Evolutionary conservation across 2,113 vertebrate genomes (phyloP).

Genomic region (Ivindomyrus marchei): DNA sequence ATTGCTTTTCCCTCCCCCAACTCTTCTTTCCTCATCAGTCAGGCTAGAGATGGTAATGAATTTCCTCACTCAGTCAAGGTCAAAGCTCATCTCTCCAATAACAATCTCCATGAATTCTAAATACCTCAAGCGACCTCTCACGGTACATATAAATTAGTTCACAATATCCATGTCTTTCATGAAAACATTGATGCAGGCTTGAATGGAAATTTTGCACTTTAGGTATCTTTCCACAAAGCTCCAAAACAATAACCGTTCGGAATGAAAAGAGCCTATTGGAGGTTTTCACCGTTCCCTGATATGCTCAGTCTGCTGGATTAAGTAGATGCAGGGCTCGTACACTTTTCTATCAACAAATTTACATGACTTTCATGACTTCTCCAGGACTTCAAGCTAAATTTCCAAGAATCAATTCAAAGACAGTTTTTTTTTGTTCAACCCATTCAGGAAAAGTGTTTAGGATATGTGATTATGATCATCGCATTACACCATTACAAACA

Average conservation of each 20-base stretch:
- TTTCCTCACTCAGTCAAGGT: constrained; percentile 56
- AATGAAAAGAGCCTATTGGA: background rate
- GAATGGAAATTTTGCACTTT: background rate
- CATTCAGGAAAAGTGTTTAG: no score
- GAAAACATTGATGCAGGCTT: background rate
- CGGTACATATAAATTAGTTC: constrained; percentile 30
- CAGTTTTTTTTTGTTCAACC: no score
- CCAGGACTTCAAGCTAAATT: no score
- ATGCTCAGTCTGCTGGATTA: background rate
- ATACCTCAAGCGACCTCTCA: constrained; percentile 32
- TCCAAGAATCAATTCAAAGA: no score
- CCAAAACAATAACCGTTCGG: background rate
- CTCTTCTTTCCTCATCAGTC: constrained; percentile 7
- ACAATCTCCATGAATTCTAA: constrained; percentile 51
- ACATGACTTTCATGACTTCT: no score
- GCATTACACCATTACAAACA: no score
- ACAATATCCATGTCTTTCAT: background rate
- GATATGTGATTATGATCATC: no score
- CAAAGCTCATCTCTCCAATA: constrained; percentile 50
- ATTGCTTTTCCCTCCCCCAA: background rate
- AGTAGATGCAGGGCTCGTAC: no score
- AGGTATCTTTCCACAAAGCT: background rate
- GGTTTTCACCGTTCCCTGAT: background rate
- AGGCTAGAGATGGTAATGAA: constrained; percentile 43
- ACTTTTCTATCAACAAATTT: no score